Percentiles rank a stretch among this genome's conserved stretches.
These are phyloP conservation scores for Drosophila imparisetae DNA, from an alignment of 2,888 invertebrate species.

Conservation along the genomic window DNA sequence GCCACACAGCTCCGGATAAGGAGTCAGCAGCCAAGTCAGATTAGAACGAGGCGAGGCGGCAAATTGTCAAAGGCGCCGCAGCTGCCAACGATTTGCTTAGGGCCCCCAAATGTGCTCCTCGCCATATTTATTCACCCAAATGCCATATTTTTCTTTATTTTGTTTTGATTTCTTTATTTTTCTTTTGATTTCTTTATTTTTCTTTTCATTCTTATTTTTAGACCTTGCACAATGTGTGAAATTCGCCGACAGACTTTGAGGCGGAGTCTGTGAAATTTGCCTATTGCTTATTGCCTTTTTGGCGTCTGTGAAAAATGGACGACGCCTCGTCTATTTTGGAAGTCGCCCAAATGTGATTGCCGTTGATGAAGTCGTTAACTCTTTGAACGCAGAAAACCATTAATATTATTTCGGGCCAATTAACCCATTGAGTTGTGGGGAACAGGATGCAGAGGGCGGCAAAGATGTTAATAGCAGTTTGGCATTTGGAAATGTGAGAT, in stretches of 20 bases:
- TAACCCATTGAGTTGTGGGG: slow-evolving; percentile 39
- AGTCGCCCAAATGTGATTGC: slow-evolving; percentile 1
- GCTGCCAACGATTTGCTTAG: slow-evolving; percentile 69
- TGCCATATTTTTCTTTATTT: slow-evolving; percentile 10
- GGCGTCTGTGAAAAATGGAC: slow-evolving; percentile 43
- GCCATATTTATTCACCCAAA: slow-evolving; percentile 55
- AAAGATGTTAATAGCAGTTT: background rate
- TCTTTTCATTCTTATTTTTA: slow-evolving; percentile 45
- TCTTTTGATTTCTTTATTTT: slow-evolving; percentile 11
- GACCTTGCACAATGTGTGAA: slow-evolving; percentile 67
- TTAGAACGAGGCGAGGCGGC: slow-evolving; percentile 57
- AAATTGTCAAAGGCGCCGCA: slow-evolving; percentile 72
- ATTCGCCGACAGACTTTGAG: slow-evolving; percentile 60
- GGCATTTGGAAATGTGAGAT: background rate
- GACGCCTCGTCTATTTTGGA: slow-evolving; percentile 3
- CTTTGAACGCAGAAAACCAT: slow-evolving; percentile 40
- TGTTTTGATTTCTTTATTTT: slow-evolving; percentile 13
- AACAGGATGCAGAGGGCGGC: background rate
- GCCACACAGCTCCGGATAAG: slow-evolving; percentile 47
- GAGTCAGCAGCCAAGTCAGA: slow-evolving; percentile 34
- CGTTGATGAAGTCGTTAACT: slow-evolving; percentile 34
- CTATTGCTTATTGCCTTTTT: slow-evolving; percentile 7
- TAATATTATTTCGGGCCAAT: slow-evolving; percentile 52
- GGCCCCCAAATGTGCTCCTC: slow-evolving; percentile 14
- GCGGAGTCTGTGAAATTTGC: slow-evolving; percentile 33